Conservation (phyloP, 2,888 invertebrate species). For the Nezara viridula region DNA sequence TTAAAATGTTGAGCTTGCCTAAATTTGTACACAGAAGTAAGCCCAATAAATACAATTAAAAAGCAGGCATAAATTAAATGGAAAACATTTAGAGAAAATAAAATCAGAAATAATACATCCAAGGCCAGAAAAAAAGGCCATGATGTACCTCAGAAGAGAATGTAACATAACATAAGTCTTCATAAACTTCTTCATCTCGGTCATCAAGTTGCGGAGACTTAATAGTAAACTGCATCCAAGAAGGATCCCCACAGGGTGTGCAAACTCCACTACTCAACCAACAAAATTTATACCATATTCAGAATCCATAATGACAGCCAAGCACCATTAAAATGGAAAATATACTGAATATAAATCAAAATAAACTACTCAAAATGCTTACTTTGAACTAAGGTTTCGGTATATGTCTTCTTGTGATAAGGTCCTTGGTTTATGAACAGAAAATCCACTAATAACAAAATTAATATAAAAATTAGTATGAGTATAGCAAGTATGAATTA, state of each 20-base stretch:
- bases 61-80: constrained; percentile 64
- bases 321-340: constrained; percentile 52
- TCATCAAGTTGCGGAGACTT: constrained; percentile 75
- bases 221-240: constrained; percentile 78
- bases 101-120: constrained; percentile 62
- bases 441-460: constrained; percentile 81
- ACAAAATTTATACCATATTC: constrained; percentile 2
- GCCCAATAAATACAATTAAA: constrained; percentile 59
- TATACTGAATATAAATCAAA: neutral
- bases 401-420: constrained; percentile 88
- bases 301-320: neutral
- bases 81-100: constrained; percentile 64
- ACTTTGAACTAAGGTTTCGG: constrained; percentile 82
- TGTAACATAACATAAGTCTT: constrained; percentile 89
- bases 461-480: neutral
- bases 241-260: constrained; percentile 69
- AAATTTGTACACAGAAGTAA: constrained; percentile 60
- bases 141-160: constrained; percentile 80
- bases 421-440: constrained; percentile 78
- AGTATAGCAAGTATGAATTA: neutral
- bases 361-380: constrained; percentile 71
- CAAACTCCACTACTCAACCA: constrained; percentile 60
- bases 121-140: constrained; percentile 57
- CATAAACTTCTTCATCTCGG: constrained; percentile 83
- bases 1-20: neutral